Conservation (phyloP, 2,888 invertebrate species). For the Euproctis similis region DNA sequence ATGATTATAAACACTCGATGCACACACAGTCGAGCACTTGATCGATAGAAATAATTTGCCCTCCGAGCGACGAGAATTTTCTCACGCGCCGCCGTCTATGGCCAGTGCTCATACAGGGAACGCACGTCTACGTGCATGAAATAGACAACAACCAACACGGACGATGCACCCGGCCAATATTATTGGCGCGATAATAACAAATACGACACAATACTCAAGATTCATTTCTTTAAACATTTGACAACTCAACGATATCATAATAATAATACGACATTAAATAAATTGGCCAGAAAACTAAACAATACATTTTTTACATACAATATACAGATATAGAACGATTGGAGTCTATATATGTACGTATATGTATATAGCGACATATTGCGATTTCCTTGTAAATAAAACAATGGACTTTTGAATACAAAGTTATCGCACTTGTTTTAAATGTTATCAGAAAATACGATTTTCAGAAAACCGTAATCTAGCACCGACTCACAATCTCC, state of each 20-base stretch:
- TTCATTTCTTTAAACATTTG: no score
- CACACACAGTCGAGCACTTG: slow-evolving; percentile 19
- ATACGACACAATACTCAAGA: no score
- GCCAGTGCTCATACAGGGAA: slow-evolving; percentile 46
- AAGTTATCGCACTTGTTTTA: neutral
- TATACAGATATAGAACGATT: no score
- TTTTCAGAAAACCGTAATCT: neutral
- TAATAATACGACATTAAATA: slow-evolving; percentile 19
- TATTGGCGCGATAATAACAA: no score
- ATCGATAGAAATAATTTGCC: slow-evolving; percentile 36
- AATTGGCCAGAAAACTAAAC: slow-evolving; percentile 1
- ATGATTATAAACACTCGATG: no score
- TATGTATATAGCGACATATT: no score
- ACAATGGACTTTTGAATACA: slow-evolving; percentile 1
- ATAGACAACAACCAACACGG: slow-evolving; percentile 43
- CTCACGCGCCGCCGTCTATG: slow-evolving; percentile 43
- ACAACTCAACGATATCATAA: no score
- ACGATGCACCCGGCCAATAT: slow-evolving; percentile 26
- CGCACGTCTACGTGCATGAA: slow-evolving; percentile 45
- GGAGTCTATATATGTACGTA: no score
- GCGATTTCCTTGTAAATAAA: neutral
- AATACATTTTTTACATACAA: neutral
- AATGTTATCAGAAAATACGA: neutral
- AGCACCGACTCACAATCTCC: no score
- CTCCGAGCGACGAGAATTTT: slow-evolving; percentile 39